Conservation (phyloP, 2,888 invertebrate species). For the Autographa gamma region DNA sequence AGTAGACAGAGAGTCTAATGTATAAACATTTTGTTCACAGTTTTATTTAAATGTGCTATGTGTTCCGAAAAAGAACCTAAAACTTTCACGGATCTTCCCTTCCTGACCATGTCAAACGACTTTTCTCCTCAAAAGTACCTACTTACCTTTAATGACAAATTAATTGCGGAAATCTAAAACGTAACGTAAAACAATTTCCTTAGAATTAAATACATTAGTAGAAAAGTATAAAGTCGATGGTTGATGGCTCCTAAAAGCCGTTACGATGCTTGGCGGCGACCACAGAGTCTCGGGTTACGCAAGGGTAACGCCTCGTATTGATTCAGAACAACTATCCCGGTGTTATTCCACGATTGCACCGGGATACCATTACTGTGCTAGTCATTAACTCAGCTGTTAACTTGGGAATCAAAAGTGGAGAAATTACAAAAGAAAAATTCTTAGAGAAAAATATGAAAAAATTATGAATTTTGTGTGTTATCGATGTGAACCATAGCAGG, state of each 20-base stretch:
- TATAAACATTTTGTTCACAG: no score
- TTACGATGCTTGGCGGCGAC: slow-evolving; percentile 38
- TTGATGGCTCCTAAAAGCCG: slow-evolving; percentile 50
- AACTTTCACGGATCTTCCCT: not conserved
- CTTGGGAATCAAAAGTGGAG: not conserved
- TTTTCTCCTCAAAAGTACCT: not conserved
- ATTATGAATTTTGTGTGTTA: no score
- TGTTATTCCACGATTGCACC: slow-evolving; percentile 38
- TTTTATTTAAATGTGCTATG: no score
- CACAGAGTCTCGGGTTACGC: slow-evolving; percentile 53
- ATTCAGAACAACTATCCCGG: slow-evolving; percentile 47
- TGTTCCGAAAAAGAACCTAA: no score
- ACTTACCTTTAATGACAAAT: not conserved
- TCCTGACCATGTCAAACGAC: not conserved
- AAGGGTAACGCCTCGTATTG: slow-evolving; percentile 56
- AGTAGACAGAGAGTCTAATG: no score
- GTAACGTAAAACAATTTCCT: not conserved
- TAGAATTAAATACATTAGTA: not conserved
- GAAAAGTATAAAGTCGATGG: slow-evolving; percentile 16
- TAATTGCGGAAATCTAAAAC: slow-evolving; percentile 1
- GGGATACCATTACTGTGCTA: slow-evolving; percentile 12
- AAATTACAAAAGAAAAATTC: not conserved
- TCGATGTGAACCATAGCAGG: no score
- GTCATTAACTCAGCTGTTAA: not conserved
- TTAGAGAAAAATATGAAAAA: no score